Conservation (phyloP, 2,888 invertebrate genomes). For the Drosophila infuscata region DNA sequence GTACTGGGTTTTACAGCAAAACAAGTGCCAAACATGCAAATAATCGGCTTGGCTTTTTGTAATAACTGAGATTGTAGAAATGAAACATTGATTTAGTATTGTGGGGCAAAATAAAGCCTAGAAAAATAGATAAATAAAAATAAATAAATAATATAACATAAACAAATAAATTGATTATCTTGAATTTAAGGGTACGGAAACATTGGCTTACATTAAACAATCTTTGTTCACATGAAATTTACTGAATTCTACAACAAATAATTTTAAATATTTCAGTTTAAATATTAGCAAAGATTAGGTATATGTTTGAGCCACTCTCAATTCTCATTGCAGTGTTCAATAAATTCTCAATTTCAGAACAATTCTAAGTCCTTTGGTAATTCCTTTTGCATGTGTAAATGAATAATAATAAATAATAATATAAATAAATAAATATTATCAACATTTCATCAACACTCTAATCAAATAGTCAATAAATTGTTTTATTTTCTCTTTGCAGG, state of each 20-base stretch:
- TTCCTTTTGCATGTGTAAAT: too few species aligned
- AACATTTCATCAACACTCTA: not conserved
- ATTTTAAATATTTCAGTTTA: too few species aligned
- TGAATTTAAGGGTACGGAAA: not conserved
- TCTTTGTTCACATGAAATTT: too few species aligned
- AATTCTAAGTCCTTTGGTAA: too few species aligned
- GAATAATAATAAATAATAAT: not conserved
- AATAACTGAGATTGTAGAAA: not conserved
- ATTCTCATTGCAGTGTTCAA: not conserved
- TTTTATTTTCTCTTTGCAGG: conserved; percentile 49
- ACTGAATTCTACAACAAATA: too few species aligned
- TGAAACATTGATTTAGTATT: not conserved
- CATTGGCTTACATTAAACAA: not conserved
- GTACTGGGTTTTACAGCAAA: not conserved
- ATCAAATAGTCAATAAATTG: conserved; percentile 1
- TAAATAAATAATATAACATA: not conserved
- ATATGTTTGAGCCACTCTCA: accelerated
- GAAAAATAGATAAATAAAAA: too few species aligned
- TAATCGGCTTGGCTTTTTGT: not conserved
- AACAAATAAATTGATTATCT: not conserved
- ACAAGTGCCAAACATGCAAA: not conserved
- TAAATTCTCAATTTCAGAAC: not conserved
- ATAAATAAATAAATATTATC: not conserved
- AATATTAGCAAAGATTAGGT: not conserved
- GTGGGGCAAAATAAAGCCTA: not conserved